These are phyloP conservation scores for Rachycentron canadum DNA, from an alignment of 2,797 vertebrate species.

Conservation along the genomic window DNA sequence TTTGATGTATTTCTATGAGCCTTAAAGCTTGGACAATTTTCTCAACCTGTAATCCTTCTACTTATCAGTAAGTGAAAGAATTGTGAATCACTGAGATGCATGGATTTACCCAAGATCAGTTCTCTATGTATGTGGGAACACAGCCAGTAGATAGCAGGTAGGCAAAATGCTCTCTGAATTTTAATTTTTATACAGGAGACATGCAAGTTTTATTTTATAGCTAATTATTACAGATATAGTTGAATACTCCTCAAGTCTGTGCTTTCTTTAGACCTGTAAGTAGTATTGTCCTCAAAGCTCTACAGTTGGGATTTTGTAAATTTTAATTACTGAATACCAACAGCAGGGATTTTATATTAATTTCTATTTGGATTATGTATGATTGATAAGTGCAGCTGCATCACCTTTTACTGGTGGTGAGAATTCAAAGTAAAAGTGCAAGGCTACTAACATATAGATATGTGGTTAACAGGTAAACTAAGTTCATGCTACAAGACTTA, in stretches of 20 bases:
- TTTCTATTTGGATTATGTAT: background rate
- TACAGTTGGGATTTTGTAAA: background rate
- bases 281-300: background rate
- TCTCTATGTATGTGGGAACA: background rate
- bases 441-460: background rate
- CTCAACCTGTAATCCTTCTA: background rate
- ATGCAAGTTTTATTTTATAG: too few relatives aligned
- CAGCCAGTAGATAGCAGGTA: background rate
- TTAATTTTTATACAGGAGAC: background rate
- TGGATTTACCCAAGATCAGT: constrained; percentile 19
- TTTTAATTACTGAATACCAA: background rate
- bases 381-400: background rate
- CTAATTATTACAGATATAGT: background rate
- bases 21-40: constrained; percentile 12
- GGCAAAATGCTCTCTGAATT: background rate
- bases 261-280: background rate
- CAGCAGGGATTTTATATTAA: background rate
- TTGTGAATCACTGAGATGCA: constrained; percentile 15
- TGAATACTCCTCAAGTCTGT: background rate
- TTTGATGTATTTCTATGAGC: background rate
- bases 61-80: constrained; percentile 21
- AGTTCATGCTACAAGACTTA: background rate
- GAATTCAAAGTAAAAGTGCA: too few relatives aligned
- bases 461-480: background rate
- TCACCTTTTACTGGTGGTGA: too few relatives aligned